These are phyloP conservation scores for Oreotrochilus melanogaster DNA, from an alignment of 2,113 vertebrate species.

Conservation along the genomic window DNA sequence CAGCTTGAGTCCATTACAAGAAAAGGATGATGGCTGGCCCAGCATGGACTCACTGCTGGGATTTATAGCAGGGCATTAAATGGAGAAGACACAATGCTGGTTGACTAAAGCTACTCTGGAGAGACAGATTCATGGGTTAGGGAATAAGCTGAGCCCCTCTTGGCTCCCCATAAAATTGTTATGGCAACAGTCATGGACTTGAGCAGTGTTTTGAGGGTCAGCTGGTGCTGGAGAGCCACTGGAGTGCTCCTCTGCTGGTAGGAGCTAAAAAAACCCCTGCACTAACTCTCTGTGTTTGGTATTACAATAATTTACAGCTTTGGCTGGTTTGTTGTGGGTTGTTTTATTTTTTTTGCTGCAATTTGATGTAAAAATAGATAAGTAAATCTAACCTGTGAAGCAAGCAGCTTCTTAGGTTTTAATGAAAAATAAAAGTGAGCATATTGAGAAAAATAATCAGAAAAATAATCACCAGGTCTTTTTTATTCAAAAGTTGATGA, in stretches of 20 bases:
- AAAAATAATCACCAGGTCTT: too few species aligned
- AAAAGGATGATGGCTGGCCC: background rate
- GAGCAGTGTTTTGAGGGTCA: background rate
- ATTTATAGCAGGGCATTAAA: background rate
- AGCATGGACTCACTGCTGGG: background rate
- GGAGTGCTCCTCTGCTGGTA: background rate
- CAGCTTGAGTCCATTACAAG: slow-evolving; percentile 43
- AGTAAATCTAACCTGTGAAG: background rate
- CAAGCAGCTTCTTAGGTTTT: background rate
- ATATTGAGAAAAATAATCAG: background rate
- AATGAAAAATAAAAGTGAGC: background rate
- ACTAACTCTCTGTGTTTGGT: background rate
- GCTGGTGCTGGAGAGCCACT: background rate
- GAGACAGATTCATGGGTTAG: background rate
- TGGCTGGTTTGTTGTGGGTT: background rate
- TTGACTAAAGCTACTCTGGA: background rate
- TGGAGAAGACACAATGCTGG: background rate
- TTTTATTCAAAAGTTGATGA: background rate
- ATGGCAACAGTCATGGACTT: accelerated
- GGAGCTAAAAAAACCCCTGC: background rate
- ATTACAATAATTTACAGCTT: background rate
- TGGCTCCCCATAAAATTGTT: background rate
- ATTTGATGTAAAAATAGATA: background rate
- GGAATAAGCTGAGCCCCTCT: background rate
- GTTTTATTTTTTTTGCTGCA: background rate